Conservation (phyloP, 1,140 invertebrate species). For the Drosophila melanogaster region Release_6_plus_ISO1_MT NC_004354.4:10964001-10964500, state of each 20-base stretch:
- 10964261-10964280: conserved; percentile 65
- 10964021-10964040: conserved; percentile 58
- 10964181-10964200: conserved; percentile 19
- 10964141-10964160: background rate
- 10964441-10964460: conserved; percentile 49
- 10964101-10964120: conserved; percentile 4
- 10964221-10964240: conserved; percentile 77
- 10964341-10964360: conserved; percentile 16
- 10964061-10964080: background rate
- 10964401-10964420: background rate
- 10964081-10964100: conserved; percentile 14
- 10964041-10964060: conserved; percentile 15
- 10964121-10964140: background rate
- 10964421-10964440: conserved; percentile 25
- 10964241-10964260: conserved; percentile 72
- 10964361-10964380: conserved; percentile 14
- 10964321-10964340: conserved; percentile 14
- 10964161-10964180: conserved; percentile 2
- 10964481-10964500: background rate
- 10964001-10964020: conserved; percentile 64
- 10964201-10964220: conserved; percentile 70
- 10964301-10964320: conserved; percentile 54
- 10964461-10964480: background rate
- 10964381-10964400: background rate
- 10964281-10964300: conserved; percentile 67